These are phyloP conservation scores for Ceraclea dissimilis DNA, from an alignment of 2,888 invertebrate species.

Conservation along the genomic window DNA sequence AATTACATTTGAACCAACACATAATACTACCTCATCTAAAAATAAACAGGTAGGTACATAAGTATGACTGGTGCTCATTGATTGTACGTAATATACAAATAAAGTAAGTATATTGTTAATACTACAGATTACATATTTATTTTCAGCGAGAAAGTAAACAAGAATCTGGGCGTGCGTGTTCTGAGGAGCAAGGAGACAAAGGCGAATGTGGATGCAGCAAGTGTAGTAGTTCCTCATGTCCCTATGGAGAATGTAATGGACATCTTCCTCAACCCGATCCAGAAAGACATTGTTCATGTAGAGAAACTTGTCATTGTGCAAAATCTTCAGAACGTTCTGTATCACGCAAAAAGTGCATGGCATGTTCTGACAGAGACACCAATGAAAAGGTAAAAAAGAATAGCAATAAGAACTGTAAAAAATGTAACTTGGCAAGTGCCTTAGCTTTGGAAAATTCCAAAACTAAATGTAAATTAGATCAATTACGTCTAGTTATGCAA, in stretches of 20 bases:
- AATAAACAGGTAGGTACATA: constrained; percentile 16
- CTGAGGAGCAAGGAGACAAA: constrained; percentile 32
- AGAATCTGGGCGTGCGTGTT: constrained; percentile 1
- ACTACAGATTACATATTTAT: too few species aligned
- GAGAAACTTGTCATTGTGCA: background rate
- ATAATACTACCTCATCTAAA: constrained; percentile 18
- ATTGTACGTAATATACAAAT: too few species aligned
- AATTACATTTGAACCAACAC: constrained; percentile 41
- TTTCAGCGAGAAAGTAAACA: background rate
- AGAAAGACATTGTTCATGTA: background rate
- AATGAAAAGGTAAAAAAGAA: constrained; percentile 35
- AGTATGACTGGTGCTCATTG: background rate
- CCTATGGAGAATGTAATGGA: constrained; percentile 40
- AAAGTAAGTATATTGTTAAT: too few species aligned
- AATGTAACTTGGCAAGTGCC: constrained; percentile 41
- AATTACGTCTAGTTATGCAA: constrained; percentile 82
- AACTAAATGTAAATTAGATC: constrained; percentile 80
- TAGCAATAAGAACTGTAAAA: constrained; percentile 36
- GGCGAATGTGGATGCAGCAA: constrained; percentile 33
- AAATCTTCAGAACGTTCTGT: background rate
- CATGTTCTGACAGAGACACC: constrained; percentile 12
- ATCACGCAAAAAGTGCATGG: constrained; percentile 14
- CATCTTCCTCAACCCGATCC: constrained; percentile 27
- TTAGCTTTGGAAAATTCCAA: constrained; percentile 66
- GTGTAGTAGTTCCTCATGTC: constrained; percentile 34